Percentiles rank a stretch among this genome's conserved stretches.
These are phyloP conservation scores for Chlorodrepanis virens DNA, from an alignment of 2,113 vertebrate species.

Conservation along the genomic window DNA sequence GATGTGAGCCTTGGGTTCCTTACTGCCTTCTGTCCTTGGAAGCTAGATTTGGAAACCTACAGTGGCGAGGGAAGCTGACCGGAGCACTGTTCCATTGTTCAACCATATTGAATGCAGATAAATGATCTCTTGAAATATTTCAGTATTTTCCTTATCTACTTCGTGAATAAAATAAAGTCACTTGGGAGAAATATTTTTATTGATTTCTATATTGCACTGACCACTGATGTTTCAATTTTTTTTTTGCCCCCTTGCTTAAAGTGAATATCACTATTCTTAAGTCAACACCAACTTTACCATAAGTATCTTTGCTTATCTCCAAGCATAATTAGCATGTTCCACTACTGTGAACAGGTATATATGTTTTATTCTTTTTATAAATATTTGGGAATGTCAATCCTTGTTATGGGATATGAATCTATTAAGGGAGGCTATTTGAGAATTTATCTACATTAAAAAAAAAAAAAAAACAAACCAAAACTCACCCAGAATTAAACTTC, in stretches of 20 bases:
- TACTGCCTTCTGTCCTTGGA: background rate
- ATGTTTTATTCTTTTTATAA: background rate
- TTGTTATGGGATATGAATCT: background rate
- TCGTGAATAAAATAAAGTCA: background rate
- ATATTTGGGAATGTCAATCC: background rate
- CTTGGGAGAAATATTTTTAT: background rate
- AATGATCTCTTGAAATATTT: background rate
- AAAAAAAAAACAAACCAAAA: background rate
- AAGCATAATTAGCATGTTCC: background rate
- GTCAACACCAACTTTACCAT: background rate
- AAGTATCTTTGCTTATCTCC: background rate
- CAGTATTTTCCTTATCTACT: background rate
- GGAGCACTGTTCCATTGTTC: background rate
- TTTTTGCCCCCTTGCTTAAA: background rate
- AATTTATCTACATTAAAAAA: background rate
- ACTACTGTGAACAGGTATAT: background rate
- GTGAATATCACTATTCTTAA: background rate
- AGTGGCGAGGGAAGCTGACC: background rate
- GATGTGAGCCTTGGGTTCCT: background rate
- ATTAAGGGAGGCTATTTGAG: background rate
- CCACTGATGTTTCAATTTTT: background rate
- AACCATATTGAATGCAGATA: background rate
- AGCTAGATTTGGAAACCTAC: background rate
- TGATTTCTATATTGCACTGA: background rate
- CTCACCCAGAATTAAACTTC: background rate